Evolutionary conservation across 1,140 invertebrate species (phyloP).

Genomic region (Mactra quadrangularis): DNA sequence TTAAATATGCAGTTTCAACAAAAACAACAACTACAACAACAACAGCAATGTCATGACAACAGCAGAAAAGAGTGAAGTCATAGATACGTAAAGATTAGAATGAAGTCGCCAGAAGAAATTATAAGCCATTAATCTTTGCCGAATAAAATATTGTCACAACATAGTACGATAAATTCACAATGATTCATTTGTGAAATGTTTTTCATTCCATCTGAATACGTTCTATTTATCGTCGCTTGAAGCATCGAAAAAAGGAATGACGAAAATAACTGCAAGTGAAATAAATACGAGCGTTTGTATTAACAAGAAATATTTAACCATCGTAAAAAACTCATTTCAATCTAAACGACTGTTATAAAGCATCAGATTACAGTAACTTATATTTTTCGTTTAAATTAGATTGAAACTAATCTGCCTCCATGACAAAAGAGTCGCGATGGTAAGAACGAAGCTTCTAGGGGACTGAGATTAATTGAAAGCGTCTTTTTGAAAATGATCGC

Average conservation of each 20-base stretch:
- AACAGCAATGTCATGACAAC: too few relatives aligned
- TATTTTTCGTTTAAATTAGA: constrained; percentile 53
- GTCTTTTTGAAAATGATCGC: background rate
- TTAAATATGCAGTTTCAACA: too few relatives aligned
- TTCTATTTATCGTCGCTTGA: background rate
- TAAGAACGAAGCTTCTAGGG: background rate
- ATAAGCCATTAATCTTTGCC: background rate
- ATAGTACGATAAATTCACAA: background rate
- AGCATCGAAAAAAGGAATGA: background rate
- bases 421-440: background rate
- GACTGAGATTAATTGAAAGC: background rate
- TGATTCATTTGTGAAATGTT: background rate
- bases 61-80: too few relatives aligned
- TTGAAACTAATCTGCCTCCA: constrained; percentile 22
- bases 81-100: too few relatives aligned
- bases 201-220: background rate
- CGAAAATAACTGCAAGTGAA: background rate
- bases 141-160: background rate
- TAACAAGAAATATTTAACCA: constrained; percentile 46
- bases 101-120: too few relatives aligned
- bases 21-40: too few relatives aligned
- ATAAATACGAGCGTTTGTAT: background rate
- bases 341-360: constrained; percentile 48
- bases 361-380: constrained; percentile 42
- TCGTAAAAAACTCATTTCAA: constrained; percentile 58